Conservation (phyloP, 2,797 vertebrate genomes). For the Xenops minutus region DNA sequence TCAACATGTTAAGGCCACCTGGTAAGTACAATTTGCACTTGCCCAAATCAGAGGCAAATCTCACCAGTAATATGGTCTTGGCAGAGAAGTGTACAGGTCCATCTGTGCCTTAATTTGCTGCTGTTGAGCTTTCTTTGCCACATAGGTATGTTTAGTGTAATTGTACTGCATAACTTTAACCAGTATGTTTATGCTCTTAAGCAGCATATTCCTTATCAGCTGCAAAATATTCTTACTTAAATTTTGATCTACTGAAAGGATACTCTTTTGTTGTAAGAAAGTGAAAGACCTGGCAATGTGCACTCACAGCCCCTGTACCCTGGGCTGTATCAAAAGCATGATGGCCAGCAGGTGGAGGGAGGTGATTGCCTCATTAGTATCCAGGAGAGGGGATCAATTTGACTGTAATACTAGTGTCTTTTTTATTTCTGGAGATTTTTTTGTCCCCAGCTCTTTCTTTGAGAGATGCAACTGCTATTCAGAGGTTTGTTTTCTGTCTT, state of each 20-base stretch:
- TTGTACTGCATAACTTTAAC: background rate
- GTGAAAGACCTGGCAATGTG: background rate
- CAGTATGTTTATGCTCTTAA: background rate
- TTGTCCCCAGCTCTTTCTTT: background rate
- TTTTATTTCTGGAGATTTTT: background rate
- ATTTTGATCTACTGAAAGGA: background rate
- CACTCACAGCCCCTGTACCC: background rate
- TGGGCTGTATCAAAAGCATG: background rate
- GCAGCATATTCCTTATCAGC: background rate
- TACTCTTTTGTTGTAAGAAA: background rate
- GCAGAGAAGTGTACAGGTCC: background rate
- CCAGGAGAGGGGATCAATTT: background rate
- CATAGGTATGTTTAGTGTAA: background rate
- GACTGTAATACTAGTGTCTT: background rate
- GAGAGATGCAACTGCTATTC: background rate
- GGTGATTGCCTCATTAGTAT: background rate
- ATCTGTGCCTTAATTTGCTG: background rate
- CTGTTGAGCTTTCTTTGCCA: background rate
- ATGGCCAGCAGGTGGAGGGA: background rate
- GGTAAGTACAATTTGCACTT: background rate
- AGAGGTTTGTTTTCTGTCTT: background rate
- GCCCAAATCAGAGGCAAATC: background rate
- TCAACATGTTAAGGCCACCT: background rate
- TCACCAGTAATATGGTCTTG: background rate
- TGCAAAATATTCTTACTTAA: background rate